These are phyloP conservation scores for Amphimedon queenslandica DNA, from an alignment of 37 sponge, comb jelly and placozoan species.

Conservation along the genomic window DNA sequence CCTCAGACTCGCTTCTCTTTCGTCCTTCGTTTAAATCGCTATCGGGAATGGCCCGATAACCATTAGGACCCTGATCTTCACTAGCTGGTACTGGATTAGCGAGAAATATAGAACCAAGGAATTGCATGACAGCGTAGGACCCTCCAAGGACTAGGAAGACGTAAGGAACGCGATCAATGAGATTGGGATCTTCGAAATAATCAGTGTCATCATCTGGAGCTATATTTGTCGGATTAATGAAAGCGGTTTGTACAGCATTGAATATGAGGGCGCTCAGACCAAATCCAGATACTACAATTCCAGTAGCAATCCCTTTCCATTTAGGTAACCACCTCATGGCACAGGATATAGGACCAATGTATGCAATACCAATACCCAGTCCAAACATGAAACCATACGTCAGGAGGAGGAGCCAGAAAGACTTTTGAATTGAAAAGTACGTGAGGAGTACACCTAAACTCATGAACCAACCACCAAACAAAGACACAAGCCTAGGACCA, in stretches of 20 bases:
- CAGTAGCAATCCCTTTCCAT: slow-evolving; percentile 78
- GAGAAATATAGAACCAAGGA: slow-evolving; percentile 68
- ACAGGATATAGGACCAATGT: slow-evolving; percentile 66
- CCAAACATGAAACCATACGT: slow-evolving; percentile 89
- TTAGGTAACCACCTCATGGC: slow-evolving; percentile 86
- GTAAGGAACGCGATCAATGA: slow-evolving; percentile 62
- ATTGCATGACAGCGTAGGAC: slow-evolving; percentile 57
- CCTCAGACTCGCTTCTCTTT: neutral
- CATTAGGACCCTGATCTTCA: too few relatives aligned
- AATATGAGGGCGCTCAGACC: slow-evolving; percentile 76
- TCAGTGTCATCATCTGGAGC: neutral
- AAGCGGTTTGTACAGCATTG: slow-evolving; percentile 58
- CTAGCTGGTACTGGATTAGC: slow-evolving; percentile 61
- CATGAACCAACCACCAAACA: slow-evolving; percentile 63
- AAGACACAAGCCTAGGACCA: slow-evolving; percentile 72
- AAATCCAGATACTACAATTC: slow-evolving; percentile 84
- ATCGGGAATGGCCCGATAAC: neutral
- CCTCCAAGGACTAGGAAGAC: slow-evolving; percentile 76
- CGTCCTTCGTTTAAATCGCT: neutral
- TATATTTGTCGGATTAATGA: slow-evolving; percentile 78
- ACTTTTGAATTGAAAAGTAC: slow-evolving; percentile 44
- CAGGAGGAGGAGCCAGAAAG: slow-evolving; percentile 63
- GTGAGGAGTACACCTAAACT: slow-evolving; percentile 40
- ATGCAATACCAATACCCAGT: slow-evolving; percentile 75
- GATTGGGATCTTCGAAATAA: slow-evolving; percentile 42